Evolutionary conservation across 2,888 invertebrate species (phyloP).

Genomic region (Drosophila meridionalis): DNA sequence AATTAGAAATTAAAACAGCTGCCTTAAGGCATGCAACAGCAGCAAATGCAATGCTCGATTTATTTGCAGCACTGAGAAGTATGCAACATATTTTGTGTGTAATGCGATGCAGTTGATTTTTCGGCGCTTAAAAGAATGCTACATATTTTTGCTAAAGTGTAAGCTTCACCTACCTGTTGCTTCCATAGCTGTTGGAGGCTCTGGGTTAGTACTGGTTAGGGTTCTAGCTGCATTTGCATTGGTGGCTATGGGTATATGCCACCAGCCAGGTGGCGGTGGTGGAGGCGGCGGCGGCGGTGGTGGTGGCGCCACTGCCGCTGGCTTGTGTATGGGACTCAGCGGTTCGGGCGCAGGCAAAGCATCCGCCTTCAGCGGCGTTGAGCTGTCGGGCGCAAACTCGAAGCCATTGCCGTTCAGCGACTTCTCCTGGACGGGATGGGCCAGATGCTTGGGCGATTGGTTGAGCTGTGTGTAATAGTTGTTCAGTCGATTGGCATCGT

Average conservation of each 20-base stretch:
- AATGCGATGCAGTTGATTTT: constrained; percentile 19
- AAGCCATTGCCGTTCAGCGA: constrained; percentile 74
- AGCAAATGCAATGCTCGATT: background rate
- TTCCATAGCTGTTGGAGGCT: constrained; percentile 45
- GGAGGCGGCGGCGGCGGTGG: constrained; percentile 79
- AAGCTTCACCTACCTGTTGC: constrained; percentile 57
- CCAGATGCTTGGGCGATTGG: constrained; percentile 81
- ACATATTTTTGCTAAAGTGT: constrained; percentile 20
- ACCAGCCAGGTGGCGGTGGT: constrained; percentile 79
- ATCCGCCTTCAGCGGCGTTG: constrained; percentile 61
- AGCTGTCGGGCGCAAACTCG: constrained; percentile 50
- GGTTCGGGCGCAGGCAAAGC: constrained; percentile 53
- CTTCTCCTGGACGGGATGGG: constrained; percentile 70
- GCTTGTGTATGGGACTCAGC: constrained; percentile 63
- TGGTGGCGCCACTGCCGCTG: constrained; percentile 34
- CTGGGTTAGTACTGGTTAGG: constrained; percentile 60
- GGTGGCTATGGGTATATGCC: constrained; percentile 59
- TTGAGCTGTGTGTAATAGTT: constrained; percentile 83
- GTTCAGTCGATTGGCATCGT: constrained; percentile 84
- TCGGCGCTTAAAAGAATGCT: constrained; percentile 56
- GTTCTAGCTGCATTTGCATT: constrained; percentile 49
- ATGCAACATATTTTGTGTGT: constrained; percentile 46
- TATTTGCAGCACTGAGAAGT: constrained; percentile 35
- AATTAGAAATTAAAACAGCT: background rate
- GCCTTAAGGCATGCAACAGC: constrained; percentile 50